Conservation (phyloP, 2,888 invertebrate species). For the Holacanthella duospinosa region DNA sequence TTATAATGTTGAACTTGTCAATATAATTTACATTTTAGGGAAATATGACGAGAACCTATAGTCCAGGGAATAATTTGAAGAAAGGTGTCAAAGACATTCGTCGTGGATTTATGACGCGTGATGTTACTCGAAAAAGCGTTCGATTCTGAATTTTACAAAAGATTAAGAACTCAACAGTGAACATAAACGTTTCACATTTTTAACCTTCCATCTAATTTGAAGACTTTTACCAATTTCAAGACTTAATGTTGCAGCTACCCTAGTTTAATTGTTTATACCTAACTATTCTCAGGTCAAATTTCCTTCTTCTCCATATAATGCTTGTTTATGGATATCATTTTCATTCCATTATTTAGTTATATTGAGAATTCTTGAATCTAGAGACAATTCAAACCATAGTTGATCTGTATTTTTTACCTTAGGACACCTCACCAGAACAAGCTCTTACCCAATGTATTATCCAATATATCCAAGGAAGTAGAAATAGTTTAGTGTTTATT, state of each 20-base stretch:
- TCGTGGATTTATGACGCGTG: slow-evolving; percentile 21
- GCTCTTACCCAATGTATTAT: no score
- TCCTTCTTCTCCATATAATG: no score
- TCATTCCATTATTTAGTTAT: no score
- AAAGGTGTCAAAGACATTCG: slow-evolving; percentile 18
- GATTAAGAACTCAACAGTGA: not conserved
- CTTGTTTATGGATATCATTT: no score
- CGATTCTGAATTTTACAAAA: slow-evolving; percentile 19
- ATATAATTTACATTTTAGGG: slow-evolving; percentile 2
- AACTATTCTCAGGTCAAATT: no score
- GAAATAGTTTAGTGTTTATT: no score
- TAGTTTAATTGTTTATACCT: not conserved
- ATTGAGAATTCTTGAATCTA: no score
- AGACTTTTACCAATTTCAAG: not conserved
- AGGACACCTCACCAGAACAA: no score
- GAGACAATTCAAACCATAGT: no score
- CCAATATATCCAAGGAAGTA: no score
- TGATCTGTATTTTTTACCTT: no score
- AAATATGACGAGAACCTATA: slow-evolving; percentile 13
- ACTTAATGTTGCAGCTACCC: not conserved
- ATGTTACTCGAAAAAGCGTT: slow-evolving; percentile 27
- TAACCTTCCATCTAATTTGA: not conserved
- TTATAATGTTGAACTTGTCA: not conserved
- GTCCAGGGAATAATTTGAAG: slow-evolving; percentile 26
- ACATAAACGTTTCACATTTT: not conserved